Evolutionary conservation across 2,113 vertebrate species (phyloP).

Genomic region (Steatornis caripensis): DNA sequence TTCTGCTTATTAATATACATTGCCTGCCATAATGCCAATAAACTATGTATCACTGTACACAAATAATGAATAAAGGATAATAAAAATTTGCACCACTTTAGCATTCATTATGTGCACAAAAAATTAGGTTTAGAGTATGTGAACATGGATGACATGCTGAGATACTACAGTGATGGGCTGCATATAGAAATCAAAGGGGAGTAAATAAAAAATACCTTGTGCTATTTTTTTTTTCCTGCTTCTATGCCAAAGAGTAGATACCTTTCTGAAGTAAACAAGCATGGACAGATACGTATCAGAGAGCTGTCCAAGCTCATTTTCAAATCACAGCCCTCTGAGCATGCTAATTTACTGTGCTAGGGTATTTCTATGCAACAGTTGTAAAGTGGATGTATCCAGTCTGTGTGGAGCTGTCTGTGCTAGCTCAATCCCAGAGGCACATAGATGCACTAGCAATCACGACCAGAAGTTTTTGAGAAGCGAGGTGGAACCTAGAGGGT

Average conservation of each 20-base stretch:
- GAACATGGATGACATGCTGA: background rate
- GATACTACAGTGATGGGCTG: background rate
- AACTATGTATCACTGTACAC: background rate
- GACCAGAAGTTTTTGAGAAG: background rate
- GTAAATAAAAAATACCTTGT: background rate
- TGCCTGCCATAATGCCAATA: background rate
- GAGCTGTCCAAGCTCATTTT: background rate
- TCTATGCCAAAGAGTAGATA: background rate
- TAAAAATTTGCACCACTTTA: background rate
- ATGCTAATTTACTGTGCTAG: background rate
- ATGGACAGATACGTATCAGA: background rate
- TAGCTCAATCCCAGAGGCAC: background rate
- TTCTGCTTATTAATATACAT: background rate
- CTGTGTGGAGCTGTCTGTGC: background rate
- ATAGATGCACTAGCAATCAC: background rate
- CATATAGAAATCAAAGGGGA: background rate
- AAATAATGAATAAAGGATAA: background rate
- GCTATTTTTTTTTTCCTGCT: background rate
- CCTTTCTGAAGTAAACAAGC: background rate
- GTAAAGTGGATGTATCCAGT: background rate
- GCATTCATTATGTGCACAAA: background rate
- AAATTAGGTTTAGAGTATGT: background rate
- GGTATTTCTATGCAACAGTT: background rate
- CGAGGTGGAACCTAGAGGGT: background rate
- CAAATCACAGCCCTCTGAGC: background rate